Evolutionary conservation across 2,888 invertebrate species (phyloP), one percentile per base, ranked within the genome.

Genomic region (Cryptophagus acutangulus): DNA sequence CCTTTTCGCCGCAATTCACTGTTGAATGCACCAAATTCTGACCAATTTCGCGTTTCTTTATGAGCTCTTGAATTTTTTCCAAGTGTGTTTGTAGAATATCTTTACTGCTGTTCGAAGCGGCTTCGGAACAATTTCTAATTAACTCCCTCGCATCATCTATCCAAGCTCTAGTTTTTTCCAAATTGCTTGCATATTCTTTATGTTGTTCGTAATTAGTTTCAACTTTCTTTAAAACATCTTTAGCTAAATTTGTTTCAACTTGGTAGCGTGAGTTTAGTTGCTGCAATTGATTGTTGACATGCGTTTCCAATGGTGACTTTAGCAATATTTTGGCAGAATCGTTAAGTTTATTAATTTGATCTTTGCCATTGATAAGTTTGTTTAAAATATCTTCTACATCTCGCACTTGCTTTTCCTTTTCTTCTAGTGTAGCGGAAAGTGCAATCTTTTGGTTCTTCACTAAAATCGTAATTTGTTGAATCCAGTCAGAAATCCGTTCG

Each of bases 401-500:
- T 35, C 76, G 75, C 0, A 91, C 89, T 72, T 91, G 90, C 46
- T 84, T 87, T 48, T 81, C 79, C 61, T 93, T 93, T 57, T 93
- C 92, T 34, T 79, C 76, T 1, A 89, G 74, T 39, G 82, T 87
- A 2, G 88, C 81, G 15, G 87, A 75, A 8, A 91, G 71, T 14
- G 87, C 84, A 15, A 88, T 79, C 67, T 93, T 93, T 57, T 92
- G 88, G 40, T 89, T 88, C 65, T 93, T 92, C 8, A 91, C 85
- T 5, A 91, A 76, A 56, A 91, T 89, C 57, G 92, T 91, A 59
- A 88, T 88, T 66, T 92, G 91, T 60, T 92, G 92, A 17, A 93
- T 68, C 92, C 92, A 93, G 65, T 93, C 92, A 36, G 89, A 89
- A 10, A 93, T 71, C 44, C 88, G 78, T 65, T 93, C 92, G 61